Evolutionary conservation across 2,797 vertebrate genomes (phyloP).

Genomic region (Tamandua tetradactyla): DNA sequence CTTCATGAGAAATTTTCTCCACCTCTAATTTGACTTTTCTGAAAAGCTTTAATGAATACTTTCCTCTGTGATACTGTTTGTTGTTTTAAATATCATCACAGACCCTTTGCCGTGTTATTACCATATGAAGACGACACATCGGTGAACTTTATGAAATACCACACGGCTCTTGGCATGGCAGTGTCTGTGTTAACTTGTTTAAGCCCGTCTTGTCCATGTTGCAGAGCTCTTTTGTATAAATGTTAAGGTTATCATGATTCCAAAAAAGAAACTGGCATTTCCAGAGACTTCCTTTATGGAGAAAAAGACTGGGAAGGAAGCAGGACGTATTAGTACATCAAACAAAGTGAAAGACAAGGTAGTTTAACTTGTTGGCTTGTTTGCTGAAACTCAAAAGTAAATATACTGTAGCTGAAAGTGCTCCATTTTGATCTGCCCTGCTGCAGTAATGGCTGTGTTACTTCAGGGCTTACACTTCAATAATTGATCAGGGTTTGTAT

Average conservation of each 20-base stretch:
- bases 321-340: slow-evolving; percentile 83
- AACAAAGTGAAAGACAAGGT: slow-evolving; percentile 86
- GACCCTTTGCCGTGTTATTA: slow-evolving; percentile 82
- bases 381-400: slow-evolving; percentile 90
- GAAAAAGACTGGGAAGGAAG: slow-evolving; percentile 43
- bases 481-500: slow-evolving; percentile 96
- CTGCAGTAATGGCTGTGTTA: slow-evolving; percentile 90
- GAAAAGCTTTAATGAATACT: slow-evolving; percentile 84
- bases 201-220: slow-evolving; percentile 75
- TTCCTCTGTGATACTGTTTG: slow-evolving; percentile 79
- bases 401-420: slow-evolving; percentile 90
- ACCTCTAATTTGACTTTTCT: slow-evolving; percentile 85
- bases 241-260: slow-evolving; percentile 77
- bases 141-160: slow-evolving; percentile 80
- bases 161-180: slow-evolving; percentile 76
- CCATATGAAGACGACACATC: slow-evolving; percentile 79
- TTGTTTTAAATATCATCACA: slow-evolving; percentile 84
- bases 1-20: slow-evolving; percentile 83
- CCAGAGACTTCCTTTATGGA: slow-evolving; percentile 79
- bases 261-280: slow-evolving; percentile 75
- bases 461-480: slow-evolving; percentile 93
- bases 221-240: slow-evolving; percentile 81
- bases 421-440: slow-evolving; percentile 91
- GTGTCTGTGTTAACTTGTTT: slow-evolving; percentile 76
- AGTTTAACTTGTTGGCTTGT: slow-evolving; percentile 88